Percentiles rank a stretch among this genome's conserved stretches.
Evolutionary conservation across 2,113 vertebrate species (phyloP).

Genomic region (Gymnobelideus leadbeateri): DNA sequence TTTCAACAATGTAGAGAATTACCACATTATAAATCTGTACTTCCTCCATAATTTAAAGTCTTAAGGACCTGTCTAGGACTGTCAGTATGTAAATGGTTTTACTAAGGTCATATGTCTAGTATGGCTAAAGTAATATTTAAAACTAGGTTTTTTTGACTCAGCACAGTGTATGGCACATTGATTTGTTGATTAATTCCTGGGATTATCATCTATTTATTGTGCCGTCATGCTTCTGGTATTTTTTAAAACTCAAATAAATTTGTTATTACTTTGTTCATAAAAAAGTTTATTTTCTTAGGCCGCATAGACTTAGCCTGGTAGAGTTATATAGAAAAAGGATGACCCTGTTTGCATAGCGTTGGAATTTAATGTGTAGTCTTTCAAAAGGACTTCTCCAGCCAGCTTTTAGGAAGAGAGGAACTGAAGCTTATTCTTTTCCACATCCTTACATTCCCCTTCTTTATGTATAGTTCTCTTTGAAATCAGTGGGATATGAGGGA

Average conservation of each 20-base stretch:
- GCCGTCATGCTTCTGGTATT: background rate
- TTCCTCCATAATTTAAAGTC: background rate
- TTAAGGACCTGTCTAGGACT: background rate
- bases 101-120: background rate
- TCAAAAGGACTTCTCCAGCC: background rate
- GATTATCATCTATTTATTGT: background rate
- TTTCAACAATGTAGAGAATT: background rate
- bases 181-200: background rate
- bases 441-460: constrained; percentile 61
- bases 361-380: background rate
- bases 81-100: background rate
- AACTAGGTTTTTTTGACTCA: background rate
- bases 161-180: background rate
- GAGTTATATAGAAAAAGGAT: constrained; percentile 56
- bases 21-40: background rate
- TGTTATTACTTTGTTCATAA: constrained; percentile 19
- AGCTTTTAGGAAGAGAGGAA: constrained; percentile 48
- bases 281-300: background rate
- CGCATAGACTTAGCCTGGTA: constrained; percentile 24
- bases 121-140: background rate
- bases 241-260: constrained; percentile 12
- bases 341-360: constrained; percentile 12
- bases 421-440: constrained; percentile 31
- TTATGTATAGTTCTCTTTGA: constrained; percentile 68
- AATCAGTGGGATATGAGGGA: constrained; percentile 70